A percentile compares a stretch with the other conserved stretches of the same genome.
phyloP scores from a whole-genome alignment of 2,888 invertebrate genomes.

The Rhingia campestris region DNA sequence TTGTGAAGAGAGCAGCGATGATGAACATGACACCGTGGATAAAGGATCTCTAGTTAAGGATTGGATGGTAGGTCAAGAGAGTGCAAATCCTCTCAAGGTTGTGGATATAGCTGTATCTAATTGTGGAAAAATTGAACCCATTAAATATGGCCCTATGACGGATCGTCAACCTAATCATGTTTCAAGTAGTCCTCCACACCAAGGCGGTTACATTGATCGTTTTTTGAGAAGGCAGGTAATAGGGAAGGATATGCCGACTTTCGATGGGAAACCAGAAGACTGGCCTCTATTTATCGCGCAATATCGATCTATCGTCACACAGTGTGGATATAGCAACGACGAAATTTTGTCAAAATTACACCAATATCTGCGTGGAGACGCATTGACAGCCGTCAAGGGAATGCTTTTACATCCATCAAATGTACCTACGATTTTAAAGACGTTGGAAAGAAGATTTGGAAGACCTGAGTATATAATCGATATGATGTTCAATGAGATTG shows the following conservation, averaged over 20 bases:
- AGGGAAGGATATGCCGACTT: not conserved
- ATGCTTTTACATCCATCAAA: constrained; percentile 9
- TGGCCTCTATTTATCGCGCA: not conserved
- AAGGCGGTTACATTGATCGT: no score
- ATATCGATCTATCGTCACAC: not conserved
- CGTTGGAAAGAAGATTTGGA: not conserved
- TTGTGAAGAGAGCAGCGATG: not conserved
- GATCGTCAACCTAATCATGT: not conserved
- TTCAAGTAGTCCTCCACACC: no score
- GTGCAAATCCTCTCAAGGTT: not conserved
- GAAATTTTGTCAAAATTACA: not conserved
- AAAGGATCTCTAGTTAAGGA: not conserved
- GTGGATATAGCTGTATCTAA: not conserved
- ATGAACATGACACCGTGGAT: not conserved
- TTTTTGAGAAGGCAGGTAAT: constrained; percentile 9
- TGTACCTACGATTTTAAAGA: constrained; percentile 7
- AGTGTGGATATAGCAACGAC: not conserved
- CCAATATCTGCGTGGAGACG: constrained; percentile 5
- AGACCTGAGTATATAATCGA: constrained; percentile 2
- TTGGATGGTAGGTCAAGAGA: not conserved
- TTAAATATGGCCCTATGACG: not conserved
- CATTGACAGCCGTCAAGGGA: not conserved
- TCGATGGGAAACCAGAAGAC: not conserved
- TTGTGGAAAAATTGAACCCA: not conserved
- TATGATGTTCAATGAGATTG: not conserved